These are phyloP conservation scores for Acridotheres tristis DNA, from an alignment of 2,797 vertebrate genomes.

Conservation along the genomic window DNA sequence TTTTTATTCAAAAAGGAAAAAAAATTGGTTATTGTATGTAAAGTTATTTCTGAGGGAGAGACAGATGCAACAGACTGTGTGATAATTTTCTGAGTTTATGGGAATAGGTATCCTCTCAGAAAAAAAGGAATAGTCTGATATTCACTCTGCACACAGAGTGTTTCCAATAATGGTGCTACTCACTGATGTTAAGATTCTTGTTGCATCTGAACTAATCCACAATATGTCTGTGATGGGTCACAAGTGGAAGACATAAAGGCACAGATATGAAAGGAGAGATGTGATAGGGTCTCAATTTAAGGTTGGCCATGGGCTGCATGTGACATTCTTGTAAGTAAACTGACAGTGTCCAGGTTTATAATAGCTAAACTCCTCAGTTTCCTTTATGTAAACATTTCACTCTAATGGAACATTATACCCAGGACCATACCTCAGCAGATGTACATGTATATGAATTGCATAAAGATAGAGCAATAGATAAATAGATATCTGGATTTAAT, in stretches of 20 bases:
- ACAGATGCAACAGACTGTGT: not conserved
- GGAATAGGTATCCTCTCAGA: not conserved
- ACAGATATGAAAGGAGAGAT: constrained; percentile 3
- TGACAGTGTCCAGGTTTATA: constrained; percentile 74
- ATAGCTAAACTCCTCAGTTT: constrained; percentile 69
- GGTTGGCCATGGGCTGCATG: not conserved
- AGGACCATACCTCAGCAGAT: constrained; percentile 40
- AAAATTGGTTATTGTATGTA: not conserved
- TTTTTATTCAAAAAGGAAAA: not conserved
- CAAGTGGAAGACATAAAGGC: not conserved
- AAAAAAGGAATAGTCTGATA: not conserved
- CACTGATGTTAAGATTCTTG: not conserved
- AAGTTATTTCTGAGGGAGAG: not conserved
- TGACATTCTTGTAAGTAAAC: constrained; percentile 65
- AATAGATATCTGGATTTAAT: constrained; percentile 72
- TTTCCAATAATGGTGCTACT: not conserved
- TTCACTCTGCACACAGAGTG: not conserved
- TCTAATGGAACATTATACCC: constrained; percentile 71
- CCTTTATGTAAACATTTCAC: constrained; percentile 67
- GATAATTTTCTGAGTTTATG: not conserved
- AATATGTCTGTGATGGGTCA: not conserved
- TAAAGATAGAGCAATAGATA: constrained; percentile 66
- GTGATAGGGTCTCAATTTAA: constrained; percentile 17
- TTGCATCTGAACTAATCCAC: not conserved
- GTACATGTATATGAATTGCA: constrained; percentile 38